Conservation (phyloP, 2,888 invertebrate species). For the Nebria salina region DNA sequence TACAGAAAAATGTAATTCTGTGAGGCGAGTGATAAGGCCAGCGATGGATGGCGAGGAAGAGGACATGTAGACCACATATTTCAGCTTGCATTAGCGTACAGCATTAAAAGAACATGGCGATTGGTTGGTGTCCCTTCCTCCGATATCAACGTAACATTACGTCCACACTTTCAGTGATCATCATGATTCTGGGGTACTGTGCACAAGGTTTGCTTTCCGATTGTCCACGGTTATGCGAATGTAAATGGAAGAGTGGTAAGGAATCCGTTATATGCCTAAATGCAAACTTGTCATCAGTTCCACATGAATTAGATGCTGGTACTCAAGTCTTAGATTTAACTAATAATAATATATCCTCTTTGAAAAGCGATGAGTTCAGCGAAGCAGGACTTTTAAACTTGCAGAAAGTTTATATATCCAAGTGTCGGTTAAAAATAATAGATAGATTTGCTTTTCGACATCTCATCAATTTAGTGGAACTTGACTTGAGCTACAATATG, state of each 20-base stretch:
- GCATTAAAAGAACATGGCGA: slow-evolving; percentile 12
- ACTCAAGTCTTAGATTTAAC: slow-evolving; percentile 84
- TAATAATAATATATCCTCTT: slow-evolving; percentile 73
- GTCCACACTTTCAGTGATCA: slow-evolving; percentile 45
- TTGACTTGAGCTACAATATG: slow-evolving; percentile 81
- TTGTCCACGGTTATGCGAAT: slow-evolving; percentile 82
- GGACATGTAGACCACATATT: slow-evolving; percentile 34
- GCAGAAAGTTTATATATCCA: slow-evolving; percentile 79
- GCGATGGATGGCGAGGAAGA: slow-evolving; percentile 37
- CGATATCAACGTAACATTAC: slow-evolving; percentile 16
- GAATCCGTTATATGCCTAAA: slow-evolving; percentile 83
- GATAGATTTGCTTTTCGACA: slow-evolving; percentile 80
- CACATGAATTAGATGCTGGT: slow-evolving; percentile 77
- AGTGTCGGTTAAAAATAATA: slow-evolving; percentile 75
- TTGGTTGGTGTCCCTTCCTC: slow-evolving; percentile 6
- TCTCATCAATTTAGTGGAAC: slow-evolving; percentile 81
- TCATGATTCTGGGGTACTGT: slow-evolving; percentile 57
- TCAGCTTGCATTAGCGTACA: slow-evolving; percentile 13
- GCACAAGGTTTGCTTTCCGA: slow-evolving; percentile 67
- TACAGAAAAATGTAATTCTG: slow-evolving; percentile 24
- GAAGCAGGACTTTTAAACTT: slow-evolving; percentile 80
- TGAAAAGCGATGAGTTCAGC: slow-evolving; percentile 79
- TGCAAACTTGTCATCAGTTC: slow-evolving; percentile 78
- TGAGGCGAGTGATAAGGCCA: neutral
- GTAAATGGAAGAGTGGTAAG: slow-evolving; percentile 90